A percentile compares a stretch with the other conserved stretches of the same genome.
Conservation (phyloP, 2,797 vertebrate genomes). For the Ispidina picta region DNA sequence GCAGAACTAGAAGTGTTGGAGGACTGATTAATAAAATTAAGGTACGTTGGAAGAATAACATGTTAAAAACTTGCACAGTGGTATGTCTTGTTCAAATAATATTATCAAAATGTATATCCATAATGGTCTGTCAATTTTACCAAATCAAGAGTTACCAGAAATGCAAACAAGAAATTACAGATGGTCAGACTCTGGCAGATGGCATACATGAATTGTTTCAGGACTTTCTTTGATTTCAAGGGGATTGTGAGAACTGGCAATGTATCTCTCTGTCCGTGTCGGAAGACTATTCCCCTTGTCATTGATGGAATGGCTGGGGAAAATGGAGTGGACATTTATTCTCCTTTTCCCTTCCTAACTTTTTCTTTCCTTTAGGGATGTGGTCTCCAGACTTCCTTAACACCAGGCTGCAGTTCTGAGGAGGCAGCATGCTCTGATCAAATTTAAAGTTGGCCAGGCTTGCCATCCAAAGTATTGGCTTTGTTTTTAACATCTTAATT, state of each 20-base stretch:
- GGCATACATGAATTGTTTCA: neutral
- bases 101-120: neutral
- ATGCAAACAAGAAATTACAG: neutral
- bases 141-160: neutral
- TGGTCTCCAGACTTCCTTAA: neutral
- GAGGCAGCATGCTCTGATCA: neutral
- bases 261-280: neutral
- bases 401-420: neutral
- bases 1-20: neutral
- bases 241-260: neutral
- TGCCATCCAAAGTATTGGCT: neutral
- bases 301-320: neutral
- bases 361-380: neutral
- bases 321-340: neutral
- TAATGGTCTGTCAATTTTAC: neutral
- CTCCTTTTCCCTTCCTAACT: neutral
- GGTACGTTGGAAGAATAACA: neutral
- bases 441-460: neutral
- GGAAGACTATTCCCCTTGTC: neutral
- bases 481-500: neutral
- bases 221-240: neutral
- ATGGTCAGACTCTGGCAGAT: neutral
- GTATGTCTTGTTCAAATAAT: neutral
- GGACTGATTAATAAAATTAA: neutral
- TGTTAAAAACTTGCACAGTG: neutral